phyloP scores from a whole-genome alignment of 2,888 invertebrate genomes.

The Keiferia lycopersicella region DNA sequence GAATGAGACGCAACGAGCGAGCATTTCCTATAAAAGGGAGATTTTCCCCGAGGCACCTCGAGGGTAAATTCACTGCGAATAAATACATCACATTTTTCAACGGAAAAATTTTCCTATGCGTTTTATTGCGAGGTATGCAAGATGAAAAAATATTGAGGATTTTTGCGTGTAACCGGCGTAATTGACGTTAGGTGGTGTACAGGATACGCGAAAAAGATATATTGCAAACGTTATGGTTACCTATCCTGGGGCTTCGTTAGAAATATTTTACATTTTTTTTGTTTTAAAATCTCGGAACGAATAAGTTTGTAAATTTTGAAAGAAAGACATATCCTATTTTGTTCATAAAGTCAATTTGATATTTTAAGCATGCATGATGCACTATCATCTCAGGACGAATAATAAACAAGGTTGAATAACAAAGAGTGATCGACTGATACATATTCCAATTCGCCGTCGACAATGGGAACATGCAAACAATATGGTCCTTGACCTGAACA shows the following conservation, averaged over 20 bases:
- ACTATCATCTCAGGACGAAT: not conserved
- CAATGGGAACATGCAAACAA: slow-evolving; percentile 46
- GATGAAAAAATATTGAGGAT: not conserved
- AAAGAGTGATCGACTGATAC: slow-evolving; percentile 26
- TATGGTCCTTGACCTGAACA: slow-evolving; percentile 66
- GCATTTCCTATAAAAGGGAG: not conserved
- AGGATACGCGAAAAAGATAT: not conserved
- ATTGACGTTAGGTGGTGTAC: not conserved
- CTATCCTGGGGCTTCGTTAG: not conserved
- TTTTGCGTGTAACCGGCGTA: slow-evolving; percentile 1
- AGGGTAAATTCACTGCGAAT: slow-evolving; percentile 11
- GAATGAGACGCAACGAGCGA: slow-evolving; percentile 9
- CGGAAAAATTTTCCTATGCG: not conserved
- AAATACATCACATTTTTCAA: slow-evolving; percentile 11
- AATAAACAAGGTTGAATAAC: not conserved
- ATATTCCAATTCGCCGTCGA: slow-evolving; percentile 21
- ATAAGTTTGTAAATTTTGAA: not conserved
- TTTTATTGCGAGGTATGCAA: slow-evolving; percentile 2
- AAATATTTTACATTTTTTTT: not conserved
- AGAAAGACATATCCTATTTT: no score
- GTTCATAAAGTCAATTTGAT: no score
- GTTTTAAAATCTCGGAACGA: not conserved
- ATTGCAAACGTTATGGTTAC: not conserved
- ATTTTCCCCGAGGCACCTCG: slow-evolving; percentile 1
- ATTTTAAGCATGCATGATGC: no score